Evolutionary conservation across 1,140 invertebrate genomes (phyloP).

Genomic region (Cherax destructor): DNA sequence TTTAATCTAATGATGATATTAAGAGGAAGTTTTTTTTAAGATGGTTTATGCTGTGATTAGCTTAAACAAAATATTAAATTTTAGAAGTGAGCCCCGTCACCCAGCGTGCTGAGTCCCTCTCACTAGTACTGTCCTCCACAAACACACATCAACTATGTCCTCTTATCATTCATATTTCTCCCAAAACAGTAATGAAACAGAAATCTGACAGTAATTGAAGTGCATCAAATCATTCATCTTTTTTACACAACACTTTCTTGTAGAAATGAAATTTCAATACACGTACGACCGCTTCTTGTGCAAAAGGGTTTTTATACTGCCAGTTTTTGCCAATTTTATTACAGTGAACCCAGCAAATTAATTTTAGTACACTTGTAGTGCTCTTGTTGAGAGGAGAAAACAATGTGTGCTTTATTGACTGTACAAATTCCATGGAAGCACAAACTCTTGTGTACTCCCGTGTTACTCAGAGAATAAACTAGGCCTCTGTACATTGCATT

Average conservation of each 20-base stretch:
- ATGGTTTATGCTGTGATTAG: too few relatives aligned
- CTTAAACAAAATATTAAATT: too few relatives aligned
- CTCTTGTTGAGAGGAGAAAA: slow-evolving; percentile 60
- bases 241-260: background rate
- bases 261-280: background rate
- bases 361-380: slow-evolving; percentile 52
- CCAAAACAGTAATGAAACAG: background rate
- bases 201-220: background rate
- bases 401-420: slow-evolving; percentile 62
- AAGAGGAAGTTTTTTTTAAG: too few relatives aligned
- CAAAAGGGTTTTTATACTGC: slow-evolving; percentile 56
- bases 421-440: slow-evolving; percentile 67
- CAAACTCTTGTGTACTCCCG: slow-evolving; percentile 51
- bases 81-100: too few relatives aligned
- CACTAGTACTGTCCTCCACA: background rate
- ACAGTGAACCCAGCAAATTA: slow-evolving; percentile 5
- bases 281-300: slow-evolving; percentile 31
- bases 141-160: background rate
- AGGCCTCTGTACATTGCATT: background rate
- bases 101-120: too few relatives aligned
- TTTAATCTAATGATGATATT: too few relatives aligned
- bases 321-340: slow-evolving; percentile 44
- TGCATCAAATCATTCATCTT: background rate
- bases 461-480: slow-evolving; percentile 58
- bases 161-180: too few relatives aligned